A percentile compares a stretch with the other conserved stretches of the same genome.
These are phyloP conservation scores for Cyphomyrus discorhynchus DNA, from an alignment of 2,113 vertebrate species.

Conservation along the genomic window DNA sequence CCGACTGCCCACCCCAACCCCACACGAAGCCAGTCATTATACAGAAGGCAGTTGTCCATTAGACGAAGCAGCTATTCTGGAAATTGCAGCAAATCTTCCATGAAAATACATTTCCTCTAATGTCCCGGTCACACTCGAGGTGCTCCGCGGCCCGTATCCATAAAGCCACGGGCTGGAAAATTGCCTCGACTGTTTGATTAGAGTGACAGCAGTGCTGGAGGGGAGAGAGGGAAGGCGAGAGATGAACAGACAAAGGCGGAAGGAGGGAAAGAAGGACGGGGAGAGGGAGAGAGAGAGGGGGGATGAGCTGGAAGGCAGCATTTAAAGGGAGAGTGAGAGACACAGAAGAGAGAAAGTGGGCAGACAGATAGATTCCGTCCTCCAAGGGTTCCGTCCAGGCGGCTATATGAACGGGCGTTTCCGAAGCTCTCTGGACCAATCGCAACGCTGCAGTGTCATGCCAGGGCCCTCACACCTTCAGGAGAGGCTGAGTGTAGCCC, in stretches of 20 bases:
- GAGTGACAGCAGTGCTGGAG: constrained; percentile 60
- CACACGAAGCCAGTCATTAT: constrained; percentile 60
- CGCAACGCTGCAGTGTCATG: background rate
- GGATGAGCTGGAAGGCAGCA: constrained; percentile 2
- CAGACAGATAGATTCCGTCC: background rate
- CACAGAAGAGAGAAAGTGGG: background rate
- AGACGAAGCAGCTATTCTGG: constrained; percentile 73
- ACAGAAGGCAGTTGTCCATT: constrained; percentile 75
- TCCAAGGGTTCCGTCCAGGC: background rate
- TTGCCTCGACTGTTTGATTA: constrained; percentile 76
- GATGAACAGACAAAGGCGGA: background rate
- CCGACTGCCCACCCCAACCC: background rate
- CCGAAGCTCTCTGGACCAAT: background rate
- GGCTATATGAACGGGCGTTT: background rate
- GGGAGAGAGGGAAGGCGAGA: constrained; percentile 33
- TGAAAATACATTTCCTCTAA: constrained; percentile 90
- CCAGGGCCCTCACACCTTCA: background rate
- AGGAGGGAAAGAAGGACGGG: background rate
- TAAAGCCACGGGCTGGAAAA: constrained; percentile 78
- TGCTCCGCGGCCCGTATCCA: constrained; percentile 59
- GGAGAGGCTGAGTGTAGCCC: background rate
- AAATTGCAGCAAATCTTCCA: constrained; percentile 87
- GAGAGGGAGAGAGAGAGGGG: constrained; percentile 22
- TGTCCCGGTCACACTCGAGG: constrained; percentile 72
- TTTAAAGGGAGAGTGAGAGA: background rate